Base-by-base conservation (phyloP, 2,113 vertebrate genomes). In the Forbesichthys papilliferus region DNA sequence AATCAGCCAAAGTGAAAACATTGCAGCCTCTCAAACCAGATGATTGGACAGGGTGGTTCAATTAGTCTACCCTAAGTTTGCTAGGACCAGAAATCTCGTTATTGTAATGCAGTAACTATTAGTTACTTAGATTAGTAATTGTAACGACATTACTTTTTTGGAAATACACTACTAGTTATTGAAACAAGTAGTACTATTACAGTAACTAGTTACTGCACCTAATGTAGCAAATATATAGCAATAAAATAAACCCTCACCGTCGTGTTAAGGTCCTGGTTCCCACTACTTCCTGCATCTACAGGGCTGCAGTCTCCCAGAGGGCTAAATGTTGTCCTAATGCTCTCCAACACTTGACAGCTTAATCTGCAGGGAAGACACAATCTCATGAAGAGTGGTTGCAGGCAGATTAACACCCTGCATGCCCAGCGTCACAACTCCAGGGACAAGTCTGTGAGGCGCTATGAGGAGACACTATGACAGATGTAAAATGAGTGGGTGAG, bases 281-380 rank as follows among this genome's bases (percentile, higher is more conserved):
- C 86, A 60, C 84, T 91, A 90, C 86, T 70, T 78, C 75, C 85
- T 0, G 56, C 33, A n/a, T 83, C 77, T 69, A 90, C 74, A 9
- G 85, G 5, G 18, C 73, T 86, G 27, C 27, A 27, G 7, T 96
- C 94, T 77, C 90, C 94, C 34, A 90, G 88, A 57, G 88, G 79
- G 73, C 78, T 93, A 46, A 58, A 33, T 74, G 89, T 80, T 60
- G 93, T 87, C 68, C 95, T 96, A 65, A 69, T 84, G 61, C 84
- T 93, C 86, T 98, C 95, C 66, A 95, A 9, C 9, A 95, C 90
- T 5, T 96, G 94, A 86, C 98, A 99, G 81, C 95, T 94, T 67
- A 99, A 92, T 77, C 97, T 99, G 62, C 11, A 57, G 68, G 57
- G 64, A 53, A 77, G 52, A 61, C 48, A 79, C n/a, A 57, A 34